Base-by-base conservation (phyloP, 2,113 vertebrate species). In the Ailurus styani region DNA sequence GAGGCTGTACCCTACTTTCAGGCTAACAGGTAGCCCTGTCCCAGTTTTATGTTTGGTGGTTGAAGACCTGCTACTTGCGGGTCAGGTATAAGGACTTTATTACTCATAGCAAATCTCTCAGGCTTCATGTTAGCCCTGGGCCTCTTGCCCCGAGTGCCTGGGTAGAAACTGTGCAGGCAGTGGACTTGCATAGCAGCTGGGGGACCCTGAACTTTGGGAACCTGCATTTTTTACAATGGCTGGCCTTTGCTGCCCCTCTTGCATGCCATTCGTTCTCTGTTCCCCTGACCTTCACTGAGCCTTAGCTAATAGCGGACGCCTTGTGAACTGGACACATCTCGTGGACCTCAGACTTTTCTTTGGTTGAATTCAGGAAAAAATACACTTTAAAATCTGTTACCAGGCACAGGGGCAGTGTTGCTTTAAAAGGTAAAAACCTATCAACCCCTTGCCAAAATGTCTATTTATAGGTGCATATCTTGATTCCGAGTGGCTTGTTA, bases 351-450 rank as follows among this genome's bases (percentile, higher is more conserved):
- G 57, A 62, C 6, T 34, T 91, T 54, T 91, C 62, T 73, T 21
- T 34, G 86, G n/a, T 25, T 57, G 50, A 93, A 23, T 72, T 52
- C 34, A 11, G 12, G 72, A 88, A 79, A 79, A 62, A 78, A 60
- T 52, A 50, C 31, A 50, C 7, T 50, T 78, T n/a, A 75, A 95
- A 85, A 72, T 73, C 50, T 86, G 27, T 81, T 57, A 29, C 29
- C 23, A 52, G 37, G 40, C 66, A 75, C 7, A 50, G 37, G 60
- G 57, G 20, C 62, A 70, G 66, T 25, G 23, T 73, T 83, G 54
- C 34, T 87, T 96, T 73, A 27, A 93, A 86, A 93, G 93, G 34
- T 25, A 47, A 75, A 21, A 47, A 40, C 25, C 72, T 17, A 78
- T 57, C 47, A 62, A 52, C 34, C 47, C n/a, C 21, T 78, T 78